Evolutionary conservation across 2,797 vertebrate species (phyloP).

Genomic region (Bradypodion pumilum): DNA sequence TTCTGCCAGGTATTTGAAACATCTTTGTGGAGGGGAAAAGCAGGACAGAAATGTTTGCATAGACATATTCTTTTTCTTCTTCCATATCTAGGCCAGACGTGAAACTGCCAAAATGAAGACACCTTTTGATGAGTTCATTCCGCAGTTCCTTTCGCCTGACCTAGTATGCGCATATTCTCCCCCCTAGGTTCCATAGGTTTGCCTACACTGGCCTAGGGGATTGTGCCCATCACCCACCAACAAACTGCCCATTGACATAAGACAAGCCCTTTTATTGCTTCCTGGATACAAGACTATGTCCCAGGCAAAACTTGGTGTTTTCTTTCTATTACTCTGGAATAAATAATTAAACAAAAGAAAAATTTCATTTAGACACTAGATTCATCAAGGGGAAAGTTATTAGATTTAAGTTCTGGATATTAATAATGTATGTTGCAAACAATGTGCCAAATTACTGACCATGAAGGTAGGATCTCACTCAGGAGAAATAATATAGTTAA

Average conservation of each 20-base stretch:
- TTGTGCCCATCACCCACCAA: too few relatives aligned
- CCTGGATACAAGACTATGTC: background rate
- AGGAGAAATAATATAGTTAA: constrained; percentile 26
- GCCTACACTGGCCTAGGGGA: background rate
- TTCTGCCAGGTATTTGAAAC: background rate
- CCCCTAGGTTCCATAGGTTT: too few relatives aligned
- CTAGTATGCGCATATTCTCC: too few relatives aligned
- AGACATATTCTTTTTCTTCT: too few relatives aligned
- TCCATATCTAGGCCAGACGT: too few relatives aligned
- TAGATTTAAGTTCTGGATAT: background rate
- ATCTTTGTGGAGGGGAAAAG: background rate
- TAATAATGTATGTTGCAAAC: constrained; percentile 30
- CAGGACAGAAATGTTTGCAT: background rate
- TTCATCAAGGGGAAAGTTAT: background rate
- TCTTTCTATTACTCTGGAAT: background rate
- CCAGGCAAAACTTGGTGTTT: constrained; percentile 2
- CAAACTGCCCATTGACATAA: background rate
- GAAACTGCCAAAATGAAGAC: too few relatives aligned
- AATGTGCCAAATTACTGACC: constrained; percentile 28
- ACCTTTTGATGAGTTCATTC: too few relatives aligned
- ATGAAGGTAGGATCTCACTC: constrained; percentile 23
- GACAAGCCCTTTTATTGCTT: background rate
- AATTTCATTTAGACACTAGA: background rate
- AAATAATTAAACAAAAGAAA: background rate
- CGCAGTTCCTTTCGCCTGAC: too few relatives aligned